phyloP scores from a whole-genome alignment of 64 coral and sea anemone genomes.

The Montipora foliosa region DNA sequence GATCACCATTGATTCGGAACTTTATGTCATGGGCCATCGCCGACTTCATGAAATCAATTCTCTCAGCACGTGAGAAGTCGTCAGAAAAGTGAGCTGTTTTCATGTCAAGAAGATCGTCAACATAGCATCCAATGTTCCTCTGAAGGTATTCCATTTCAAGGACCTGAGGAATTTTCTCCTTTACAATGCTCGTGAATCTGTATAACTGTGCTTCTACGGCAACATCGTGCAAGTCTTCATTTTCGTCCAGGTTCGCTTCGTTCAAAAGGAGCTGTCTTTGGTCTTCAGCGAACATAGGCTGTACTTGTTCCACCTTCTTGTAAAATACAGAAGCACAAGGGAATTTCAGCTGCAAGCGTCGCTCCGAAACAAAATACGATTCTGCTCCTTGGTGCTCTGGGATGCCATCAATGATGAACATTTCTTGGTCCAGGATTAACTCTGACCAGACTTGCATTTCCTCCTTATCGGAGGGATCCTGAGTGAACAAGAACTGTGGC shows the following conservation, averaged over 20 bases:
- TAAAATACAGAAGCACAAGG: constrained; percentile 71
- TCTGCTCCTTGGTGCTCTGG: constrained; percentile 69
- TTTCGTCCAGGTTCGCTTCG: constrained; percentile 62
- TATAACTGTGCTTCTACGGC: constrained; percentile 20
- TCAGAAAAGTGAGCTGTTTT: constrained; percentile 58
- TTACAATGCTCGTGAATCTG: constrained; percentile 58
- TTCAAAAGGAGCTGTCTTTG: constrained; percentile 54
- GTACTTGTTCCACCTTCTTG: constrained; percentile 66
- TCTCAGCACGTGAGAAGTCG: constrained; percentile 18
- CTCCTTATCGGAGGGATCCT: constrained; percentile 1
- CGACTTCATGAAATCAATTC: constrained; percentile 68
- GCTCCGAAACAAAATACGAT: constrained; percentile 52
- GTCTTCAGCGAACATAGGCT: constrained; percentile 82
- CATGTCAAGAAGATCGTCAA: constrained; percentile 86
- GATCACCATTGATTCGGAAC: constrained; percentile 21
- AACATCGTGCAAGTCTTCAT: constrained; percentile 53
- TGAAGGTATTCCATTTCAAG: constrained; percentile 54
- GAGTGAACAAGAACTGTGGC: constrained; percentile 3
- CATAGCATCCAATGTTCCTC: constrained; percentile 41
- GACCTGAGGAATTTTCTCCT: constrained; percentile 71
- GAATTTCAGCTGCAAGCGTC: constrained; percentile 57
- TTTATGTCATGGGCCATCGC: constrained; percentile 46
- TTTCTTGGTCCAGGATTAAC: constrained; percentile 53
- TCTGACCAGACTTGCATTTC: constrained; percentile 53
- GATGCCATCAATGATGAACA: constrained; percentile 50